These are phyloP conservation scores for Macrosoma leucophasiata DNA, from an alignment of 2,888 invertebrate genomes.

Conservation along the genomic window DNA sequence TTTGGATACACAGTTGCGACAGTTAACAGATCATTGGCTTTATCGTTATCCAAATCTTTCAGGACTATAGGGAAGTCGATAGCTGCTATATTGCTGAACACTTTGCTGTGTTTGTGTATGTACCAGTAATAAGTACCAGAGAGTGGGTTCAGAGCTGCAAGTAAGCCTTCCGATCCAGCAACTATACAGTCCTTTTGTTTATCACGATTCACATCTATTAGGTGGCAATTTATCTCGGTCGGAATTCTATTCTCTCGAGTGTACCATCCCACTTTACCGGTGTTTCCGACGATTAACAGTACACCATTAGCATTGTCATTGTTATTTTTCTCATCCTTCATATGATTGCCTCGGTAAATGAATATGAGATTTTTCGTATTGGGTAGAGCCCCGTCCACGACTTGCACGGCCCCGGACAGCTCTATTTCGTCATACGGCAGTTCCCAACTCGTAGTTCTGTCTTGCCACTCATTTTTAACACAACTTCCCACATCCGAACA, in stretches of 20 bases:
- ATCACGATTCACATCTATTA: slow-evolving; percentile 83
- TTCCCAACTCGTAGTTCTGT: slow-evolving; percentile 81
- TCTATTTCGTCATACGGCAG: slow-evolving; percentile 81
- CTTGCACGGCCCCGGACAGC: slow-evolving; percentile 80
- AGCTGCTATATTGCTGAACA: slow-evolving; percentile 69
- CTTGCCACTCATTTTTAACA: slow-evolving; percentile 68
- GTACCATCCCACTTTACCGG: slow-evolving; percentile 84
- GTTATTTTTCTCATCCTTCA: slow-evolving; percentile 67
- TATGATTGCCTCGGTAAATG: slow-evolving; percentile 81
- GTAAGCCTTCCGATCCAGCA: slow-evolving; percentile 79
- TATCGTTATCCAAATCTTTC: slow-evolving; percentile 83
- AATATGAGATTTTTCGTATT: slow-evolving; percentile 83
- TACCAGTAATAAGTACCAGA: slow-evolving; percentile 76
- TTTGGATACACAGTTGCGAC: slow-evolving; percentile 71
- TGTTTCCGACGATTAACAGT: slow-evolving; percentile 80
- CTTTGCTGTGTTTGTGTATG: slow-evolving; percentile 72
- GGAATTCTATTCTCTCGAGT: slow-evolving; percentile 81
- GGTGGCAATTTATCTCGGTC: slow-evolving; percentile 81
- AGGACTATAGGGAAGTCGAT: slow-evolving; percentile 82
- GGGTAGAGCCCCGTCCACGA: slow-evolving; percentile 78
- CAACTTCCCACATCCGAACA: slow-evolving; percentile 83
- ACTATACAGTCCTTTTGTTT: slow-evolving; percentile 84
- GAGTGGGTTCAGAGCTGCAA: slow-evolving; percentile 70
- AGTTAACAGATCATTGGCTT: slow-evolving; percentile 80
- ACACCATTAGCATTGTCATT: slow-evolving; percentile 78